phyloP scores from a whole-genome alignment of 53 echinoderm and acorn worm genomes.

The Echinometra lucunter region DNA sequence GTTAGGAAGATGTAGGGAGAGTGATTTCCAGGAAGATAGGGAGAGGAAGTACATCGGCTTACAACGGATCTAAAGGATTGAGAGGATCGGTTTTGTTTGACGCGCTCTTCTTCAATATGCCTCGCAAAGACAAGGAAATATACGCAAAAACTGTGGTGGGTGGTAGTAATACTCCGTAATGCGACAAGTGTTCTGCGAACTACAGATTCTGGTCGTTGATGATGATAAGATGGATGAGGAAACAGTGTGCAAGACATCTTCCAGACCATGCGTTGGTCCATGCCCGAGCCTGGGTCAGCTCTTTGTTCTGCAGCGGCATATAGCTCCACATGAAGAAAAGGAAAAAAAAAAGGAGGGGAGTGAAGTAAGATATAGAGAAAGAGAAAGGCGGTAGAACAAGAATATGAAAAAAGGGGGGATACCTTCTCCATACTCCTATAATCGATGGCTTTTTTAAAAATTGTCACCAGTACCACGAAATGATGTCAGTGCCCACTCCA shows the following conservation, averaged over 20 bases:
- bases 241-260: not conserved
- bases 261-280: not conserved
- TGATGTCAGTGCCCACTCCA: too few species aligned
- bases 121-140: not conserved
- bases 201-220: not conserved
- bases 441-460: too few species aligned
- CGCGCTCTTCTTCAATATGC: not conserved
- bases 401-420: too few species aligned
- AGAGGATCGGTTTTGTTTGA: not conserved
- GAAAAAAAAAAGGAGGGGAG: too few species aligned
- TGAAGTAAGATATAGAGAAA: too few species aligned
- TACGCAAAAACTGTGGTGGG: not conserved
- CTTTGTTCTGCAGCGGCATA: not conserved
- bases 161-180: not conserved
- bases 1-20: not conserved
- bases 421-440: too few species aligned
- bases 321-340: too few species aligned
- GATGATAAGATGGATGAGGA: not conserved
- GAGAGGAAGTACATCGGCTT: not conserved
- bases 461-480: too few species aligned
- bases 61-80: not conserved
- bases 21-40: not conserved
- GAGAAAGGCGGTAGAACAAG: too few species aligned
- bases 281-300: not conserved
- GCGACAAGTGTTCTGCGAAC: not conserved